Evolutionary conservation across 2,888 invertebrate genomes (phyloP), one percentile per base, ranked within the genome.

Genomic region (Cosmia trapezina): DNA sequence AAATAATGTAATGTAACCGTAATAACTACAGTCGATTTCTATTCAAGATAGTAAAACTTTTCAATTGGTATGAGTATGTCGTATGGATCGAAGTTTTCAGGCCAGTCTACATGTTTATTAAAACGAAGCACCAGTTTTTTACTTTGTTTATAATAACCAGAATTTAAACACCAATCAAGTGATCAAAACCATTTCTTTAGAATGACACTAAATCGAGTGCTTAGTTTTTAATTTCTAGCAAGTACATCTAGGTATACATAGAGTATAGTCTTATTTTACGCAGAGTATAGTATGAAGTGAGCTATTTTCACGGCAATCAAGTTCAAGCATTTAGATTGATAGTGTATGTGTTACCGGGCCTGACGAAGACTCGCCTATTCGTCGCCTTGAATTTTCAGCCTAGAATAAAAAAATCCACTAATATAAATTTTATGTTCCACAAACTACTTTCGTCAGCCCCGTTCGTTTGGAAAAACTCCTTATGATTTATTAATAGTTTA

Each of bases 321-420:
- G 77, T 83, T 49, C 80, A 90, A 90, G 90, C 90, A 11, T 71
- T 83, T 80, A 85, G 74, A 87, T 86, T 83, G 83, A 85, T 83
- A 86, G 84, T 88, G 83, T 78, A 78, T 87, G 86, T 78, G 90
- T 90, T 91, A 91, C 90, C 90, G 90, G 90, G 90, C 87, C 90
- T 91, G 90, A 91, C 90, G 90, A 91, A 88, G 90, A 88, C 87
- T 91, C 90, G 81, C 90, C 88, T 87, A 87, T 90, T 88, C 90
- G 89, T 88, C 90, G 90, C 90, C 90, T 90, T 90, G 90, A 90
- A 90, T 89, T 91, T 86, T 91, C 90, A 87, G 90, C 90, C 90
- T 91, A 91, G 90, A 91, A 91, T 90, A 86, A 91, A 87, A 91
- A 91, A 85, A 78, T 88, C 88, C 87, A 88, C 89, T 88, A 88